Evolutionary conservation across 2,888 invertebrate genomes (phyloP).

Genomic region (Callosobruchus maculatus): DNA sequence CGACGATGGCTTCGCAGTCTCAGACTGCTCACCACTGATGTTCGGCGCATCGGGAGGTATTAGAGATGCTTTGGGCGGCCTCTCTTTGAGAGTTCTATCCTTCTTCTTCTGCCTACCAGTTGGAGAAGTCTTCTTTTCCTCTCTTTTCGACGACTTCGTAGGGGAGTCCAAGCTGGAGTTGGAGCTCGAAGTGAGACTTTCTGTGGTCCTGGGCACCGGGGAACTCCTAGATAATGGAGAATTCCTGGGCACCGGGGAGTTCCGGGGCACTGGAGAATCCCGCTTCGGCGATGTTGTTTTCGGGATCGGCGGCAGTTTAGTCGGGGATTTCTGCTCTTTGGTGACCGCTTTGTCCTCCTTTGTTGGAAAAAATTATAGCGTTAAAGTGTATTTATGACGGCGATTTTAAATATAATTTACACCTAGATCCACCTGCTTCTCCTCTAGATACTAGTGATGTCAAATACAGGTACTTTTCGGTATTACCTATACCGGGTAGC

Average conservation of each 20-base stretch:
- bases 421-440: too few species aligned
- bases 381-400: too few species aligned
- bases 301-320: slow-evolving; percentile 11
- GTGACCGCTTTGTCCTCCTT: slow-evolving; percentile 2
- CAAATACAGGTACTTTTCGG: too few species aligned
- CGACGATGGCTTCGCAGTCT: neutral
- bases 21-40: neutral
- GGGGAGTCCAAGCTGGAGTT: slow-evolving; percentile 38
- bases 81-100: neutral
- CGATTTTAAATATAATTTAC: too few species aligned
- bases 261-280: slow-evolving; percentile 4
- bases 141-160: slow-evolving; percentile 42
- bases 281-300: slow-evolving; percentile 9
- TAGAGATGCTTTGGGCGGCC: neutral
- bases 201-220: neutral
- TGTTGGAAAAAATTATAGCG: slow-evolving; percentile 33
- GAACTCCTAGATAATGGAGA: too few species aligned
- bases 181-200: slow-evolving; percentile 26
- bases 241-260: neutral
- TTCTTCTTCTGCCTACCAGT: neutral
- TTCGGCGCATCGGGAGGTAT: neutral
- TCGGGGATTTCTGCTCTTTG: slow-evolving; percentile 17
- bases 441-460: too few species aligned
- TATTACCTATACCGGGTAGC: too few species aligned
- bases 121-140: slow-evolving; percentile 27